Conservation (phyloP, 1,140 invertebrate species). For the Andricus grossulariae region DNA sequence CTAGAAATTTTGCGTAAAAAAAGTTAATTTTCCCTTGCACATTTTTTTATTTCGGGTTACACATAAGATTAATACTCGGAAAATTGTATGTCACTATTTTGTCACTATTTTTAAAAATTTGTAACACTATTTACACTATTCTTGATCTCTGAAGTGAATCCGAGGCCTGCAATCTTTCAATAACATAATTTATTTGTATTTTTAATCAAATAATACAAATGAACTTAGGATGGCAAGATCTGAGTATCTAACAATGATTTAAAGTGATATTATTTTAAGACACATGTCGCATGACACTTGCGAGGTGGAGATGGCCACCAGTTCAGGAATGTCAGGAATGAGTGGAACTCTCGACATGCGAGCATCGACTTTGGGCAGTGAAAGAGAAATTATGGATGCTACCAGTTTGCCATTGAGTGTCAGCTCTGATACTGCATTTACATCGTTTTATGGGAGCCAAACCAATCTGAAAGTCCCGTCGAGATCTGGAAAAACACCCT, state of each 20-base stretch:
- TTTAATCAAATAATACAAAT: background rate
- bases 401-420: conserved; percentile 68
- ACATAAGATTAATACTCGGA: too few relatives aligned
- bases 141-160: too few relatives aligned
- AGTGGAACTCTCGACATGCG: conserved; percentile 68
- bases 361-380: conserved; percentile 67
- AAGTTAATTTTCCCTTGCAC: too few relatives aligned
- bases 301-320: conserved; percentile 71
- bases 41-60: too few relatives aligned
- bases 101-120: too few relatives aligned
- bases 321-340: conserved; percentile 67
- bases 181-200: background rate
- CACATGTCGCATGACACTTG: conserved; percentile 69
- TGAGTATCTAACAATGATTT: conserved; percentile 41
- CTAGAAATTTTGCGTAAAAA: too few relatives aligned
- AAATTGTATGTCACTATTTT: too few relatives aligned
- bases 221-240: background rate
- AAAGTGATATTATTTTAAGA: conserved; percentile 70
- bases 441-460: conserved; percentile 81
- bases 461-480: conserved; percentile 58
- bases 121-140: too few relatives aligned
- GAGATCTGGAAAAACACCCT: conserved; percentile 58
- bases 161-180: too few relatives aligned
- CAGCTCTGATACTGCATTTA: conserved; percentile 83
- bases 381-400: conserved; percentile 67